Conservation (phyloP, 2,797 vertebrate genomes). For the Eidolon dupreanum region DNA sequence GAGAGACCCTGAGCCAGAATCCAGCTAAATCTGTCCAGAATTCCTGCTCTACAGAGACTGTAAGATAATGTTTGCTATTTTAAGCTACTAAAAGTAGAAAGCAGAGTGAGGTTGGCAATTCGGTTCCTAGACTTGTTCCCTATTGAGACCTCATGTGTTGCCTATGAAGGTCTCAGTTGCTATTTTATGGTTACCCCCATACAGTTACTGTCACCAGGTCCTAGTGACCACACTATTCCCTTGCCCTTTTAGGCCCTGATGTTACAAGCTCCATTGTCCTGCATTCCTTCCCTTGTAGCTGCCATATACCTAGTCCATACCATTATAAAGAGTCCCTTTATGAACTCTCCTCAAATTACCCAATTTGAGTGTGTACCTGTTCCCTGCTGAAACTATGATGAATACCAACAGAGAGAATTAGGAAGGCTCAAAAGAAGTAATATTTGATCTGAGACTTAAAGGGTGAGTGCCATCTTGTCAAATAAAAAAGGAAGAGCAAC, state of each 20-base stretch:
- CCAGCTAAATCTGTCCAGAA: not conserved
- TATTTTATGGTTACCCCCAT: not conserved
- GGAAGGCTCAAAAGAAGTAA: not conserved
- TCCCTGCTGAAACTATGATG: not conserved
- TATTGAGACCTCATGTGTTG: not conserved
- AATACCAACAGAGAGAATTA: not conserved
- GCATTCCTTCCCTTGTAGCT: not conserved
- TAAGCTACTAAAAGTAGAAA: not conserved
- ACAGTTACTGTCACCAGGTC: not conserved
- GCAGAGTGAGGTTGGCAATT: not conserved
- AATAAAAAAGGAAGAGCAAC: not conserved
- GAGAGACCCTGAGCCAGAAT: not conserved
- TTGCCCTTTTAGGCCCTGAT: not conserved
- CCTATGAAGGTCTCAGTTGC: not conserved
- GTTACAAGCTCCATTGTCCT: not conserved
- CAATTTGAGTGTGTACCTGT: not conserved
- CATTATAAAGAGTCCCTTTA: not conserved
- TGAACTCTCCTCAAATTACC: not conserved
- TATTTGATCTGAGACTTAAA: not conserved
- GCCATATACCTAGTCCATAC: no score
- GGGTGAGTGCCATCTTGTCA: not conserved
- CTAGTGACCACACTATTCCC: not conserved
- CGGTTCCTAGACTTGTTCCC: not conserved
- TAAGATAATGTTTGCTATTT: not conserved
- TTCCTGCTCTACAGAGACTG: not conserved